phyloP scores from a whole-genome alignment of 2,113 vertebrate genomes.

The Procavia capensis region DNA sequence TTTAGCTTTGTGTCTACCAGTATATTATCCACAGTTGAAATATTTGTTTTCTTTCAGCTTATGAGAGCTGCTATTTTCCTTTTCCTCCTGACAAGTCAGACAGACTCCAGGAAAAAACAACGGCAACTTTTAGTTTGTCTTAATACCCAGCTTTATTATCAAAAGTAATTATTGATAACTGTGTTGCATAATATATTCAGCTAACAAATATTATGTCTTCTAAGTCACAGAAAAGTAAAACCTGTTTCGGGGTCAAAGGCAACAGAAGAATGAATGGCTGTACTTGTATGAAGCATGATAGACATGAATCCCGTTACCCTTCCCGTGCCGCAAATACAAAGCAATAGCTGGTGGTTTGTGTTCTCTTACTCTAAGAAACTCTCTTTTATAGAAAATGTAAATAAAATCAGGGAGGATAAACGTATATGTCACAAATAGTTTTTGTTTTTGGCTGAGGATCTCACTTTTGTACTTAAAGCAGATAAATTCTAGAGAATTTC shows the following conservation, averaged over 20 bases:
- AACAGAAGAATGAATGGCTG: background rate
- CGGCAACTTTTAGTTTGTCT: conserved; percentile 48
- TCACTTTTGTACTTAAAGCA: conserved; percentile 9
- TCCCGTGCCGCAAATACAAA: conserved; percentile 47
- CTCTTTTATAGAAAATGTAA: conserved; percentile 53
- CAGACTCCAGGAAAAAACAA: conserved; percentile 49
- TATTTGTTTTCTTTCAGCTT: conserved; percentile 37
- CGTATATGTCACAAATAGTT: conserved; percentile 20
- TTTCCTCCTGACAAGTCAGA: conserved; percentile 49
- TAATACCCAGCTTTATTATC: conserved; percentile 70
- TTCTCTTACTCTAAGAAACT: conserved; percentile 31
- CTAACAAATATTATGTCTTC: conserved; percentile 68
- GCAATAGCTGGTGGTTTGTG: background rate
- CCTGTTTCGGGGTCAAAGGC: conserved; percentile 63
- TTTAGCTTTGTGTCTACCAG: conserved; percentile 25
- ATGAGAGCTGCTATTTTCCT: background rate
- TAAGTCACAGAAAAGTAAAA: conserved; percentile 52
- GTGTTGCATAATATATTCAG: conserved; percentile 36
- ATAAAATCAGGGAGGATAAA: conserved; percentile 43
- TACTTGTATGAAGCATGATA: conserved; percentile 3
- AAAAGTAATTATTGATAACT: conserved; percentile 72
- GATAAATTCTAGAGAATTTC: background rate
- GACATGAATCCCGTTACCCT: conserved; percentile 10
- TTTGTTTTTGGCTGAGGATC: background rate
- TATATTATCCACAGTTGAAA: background rate